Base-by-base conservation (phyloP, 2,797 vertebrate genomes). In the Delichon dasypus region DNA sequence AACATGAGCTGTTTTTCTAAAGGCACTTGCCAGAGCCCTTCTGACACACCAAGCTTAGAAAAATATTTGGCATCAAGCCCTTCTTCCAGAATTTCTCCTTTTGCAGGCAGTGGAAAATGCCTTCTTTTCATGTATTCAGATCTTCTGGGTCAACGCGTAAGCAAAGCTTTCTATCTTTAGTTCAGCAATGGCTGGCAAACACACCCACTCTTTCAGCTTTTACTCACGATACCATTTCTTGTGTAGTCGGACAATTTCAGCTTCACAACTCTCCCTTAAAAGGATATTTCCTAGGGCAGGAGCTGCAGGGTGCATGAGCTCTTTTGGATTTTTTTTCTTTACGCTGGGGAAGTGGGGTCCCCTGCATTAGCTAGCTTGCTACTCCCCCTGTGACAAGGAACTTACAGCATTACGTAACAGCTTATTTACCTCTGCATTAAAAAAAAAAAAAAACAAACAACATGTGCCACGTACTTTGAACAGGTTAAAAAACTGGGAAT, bases 1-100 rank as follows among this genome's bases (percentile, higher is more conserved):
- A 96, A 96, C 91, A 95, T 85, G 91, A 95, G 30, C 77, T 96
- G 92, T 96, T 95, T 95, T 97, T 91, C 83, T 95, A 91, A 94
- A 96, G 74, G 45, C 95, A 91, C 68, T 95, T 95, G 94, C 96
- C 94, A 97, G 83, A 90, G 67, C 85, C 91, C 93, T 95, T 92
- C 94, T 94, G 83, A 97, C 88, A 96, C 92, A 96, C 78, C 80
- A 95, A 94, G 89, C 91, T 88, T 94, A 96, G 94, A 94, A 94
- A 96, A 97, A 95, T 95, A 96, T 90, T 95, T 96, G 95, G 93
- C 92, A 67, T 88, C 36, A 61, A 88, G 88, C 95, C 94, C 66
- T 91, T 92, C 73, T 84, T 89, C 73, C 92, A 96, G 91, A 96
- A 78, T 94, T 92, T 96, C 91, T 88, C 76, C 83, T 67, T 94